Percentiles rank a stretch among this genome's conserved stretches.
Conservation (phyloP, 2,113 vertebrate genomes). For the Ciconia maguari region DNA sequence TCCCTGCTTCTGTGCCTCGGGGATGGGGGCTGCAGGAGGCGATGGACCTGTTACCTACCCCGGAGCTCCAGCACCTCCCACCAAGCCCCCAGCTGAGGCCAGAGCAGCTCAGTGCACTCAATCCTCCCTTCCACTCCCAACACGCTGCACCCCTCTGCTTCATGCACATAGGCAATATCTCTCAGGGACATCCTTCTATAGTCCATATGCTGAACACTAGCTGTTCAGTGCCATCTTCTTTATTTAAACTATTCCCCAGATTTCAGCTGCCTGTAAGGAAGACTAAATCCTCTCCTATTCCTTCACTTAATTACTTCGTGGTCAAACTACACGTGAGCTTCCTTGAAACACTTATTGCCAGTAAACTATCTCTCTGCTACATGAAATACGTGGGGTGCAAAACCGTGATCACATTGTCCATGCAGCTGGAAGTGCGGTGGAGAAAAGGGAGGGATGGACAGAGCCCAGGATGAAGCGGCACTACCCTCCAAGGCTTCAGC, state of each 20-base stretch:
- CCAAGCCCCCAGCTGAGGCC: neutral
- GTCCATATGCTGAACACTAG: neutral
- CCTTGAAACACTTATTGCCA: neutral
- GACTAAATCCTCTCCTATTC: neutral
- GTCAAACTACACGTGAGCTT: neutral
- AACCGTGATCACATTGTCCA: neutral
- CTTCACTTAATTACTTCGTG: neutral
- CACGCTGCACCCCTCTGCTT: neutral
- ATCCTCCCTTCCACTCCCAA: neutral
- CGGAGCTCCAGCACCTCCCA: neutral
- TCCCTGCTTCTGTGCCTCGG: neutral
- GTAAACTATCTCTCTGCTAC: neutral
- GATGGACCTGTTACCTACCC: fast-evolving
- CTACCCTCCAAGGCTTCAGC: neutral
- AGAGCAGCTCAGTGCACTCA: neutral
- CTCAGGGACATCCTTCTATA: neutral
- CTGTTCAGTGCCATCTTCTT: neutral
- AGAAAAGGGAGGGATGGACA: neutral
- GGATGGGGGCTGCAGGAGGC: neutral
- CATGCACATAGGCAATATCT: too few relatives aligned
- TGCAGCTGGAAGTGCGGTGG: neutral
- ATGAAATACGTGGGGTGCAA: neutral
- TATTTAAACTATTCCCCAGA: neutral
- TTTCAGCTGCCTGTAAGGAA: neutral
- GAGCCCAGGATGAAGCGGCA: neutral